Evolutionary conservation across 2,113 vertebrate genomes (phyloP).

Genomic region (Prunella himalayana): DNA sequence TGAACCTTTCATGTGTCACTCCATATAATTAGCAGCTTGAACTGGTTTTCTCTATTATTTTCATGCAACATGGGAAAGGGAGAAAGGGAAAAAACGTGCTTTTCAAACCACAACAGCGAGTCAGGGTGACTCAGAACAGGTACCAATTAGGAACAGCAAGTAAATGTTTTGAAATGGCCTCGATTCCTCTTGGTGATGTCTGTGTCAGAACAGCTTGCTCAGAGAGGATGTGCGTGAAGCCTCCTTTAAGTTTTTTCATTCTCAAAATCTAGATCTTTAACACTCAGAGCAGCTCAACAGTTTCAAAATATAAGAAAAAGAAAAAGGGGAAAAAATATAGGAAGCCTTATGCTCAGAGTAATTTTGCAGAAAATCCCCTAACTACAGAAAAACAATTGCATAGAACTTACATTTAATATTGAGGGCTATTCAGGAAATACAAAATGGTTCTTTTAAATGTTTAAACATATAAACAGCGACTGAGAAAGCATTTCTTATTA

Average conservation of each 20-base stretch:
- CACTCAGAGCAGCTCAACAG: not conserved
- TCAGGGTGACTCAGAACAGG: not conserved
- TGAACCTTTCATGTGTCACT: not conserved
- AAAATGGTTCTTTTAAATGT: slow-evolving; percentile 59
- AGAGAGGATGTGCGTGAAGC: not conserved
- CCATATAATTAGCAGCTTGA: not conserved
- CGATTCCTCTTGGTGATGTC: not conserved
- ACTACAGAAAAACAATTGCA: slow-evolving; percentile 48
- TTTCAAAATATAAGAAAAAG: not conserved
- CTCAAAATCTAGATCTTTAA: not conserved
- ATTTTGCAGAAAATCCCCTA: slow-evolving; percentile 22
- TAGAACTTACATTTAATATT: slow-evolving; percentile 70
- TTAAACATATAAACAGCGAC: slow-evolving; percentile 52
- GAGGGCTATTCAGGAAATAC: slow-evolving; percentile 55
- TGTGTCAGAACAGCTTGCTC: not conserved
- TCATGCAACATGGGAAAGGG: not conserved
- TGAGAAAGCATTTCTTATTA: slow-evolving; percentile 68
- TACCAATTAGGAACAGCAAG: not conserved
- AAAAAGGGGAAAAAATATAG: not conserved
- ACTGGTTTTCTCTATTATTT: not conserved
- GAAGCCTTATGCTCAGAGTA: not conserved
- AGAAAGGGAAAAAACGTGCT: not conserved
- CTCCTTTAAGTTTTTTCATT: not conserved
- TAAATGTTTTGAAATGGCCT: not conserved
- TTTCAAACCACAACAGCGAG: not conserved